A percentile compares a stretch with the other conserved stretches of the same genome.
phyloP scores from a whole-genome alignment of 2,113 vertebrate species.

The Oncorhynchus kisutch region DNA sequence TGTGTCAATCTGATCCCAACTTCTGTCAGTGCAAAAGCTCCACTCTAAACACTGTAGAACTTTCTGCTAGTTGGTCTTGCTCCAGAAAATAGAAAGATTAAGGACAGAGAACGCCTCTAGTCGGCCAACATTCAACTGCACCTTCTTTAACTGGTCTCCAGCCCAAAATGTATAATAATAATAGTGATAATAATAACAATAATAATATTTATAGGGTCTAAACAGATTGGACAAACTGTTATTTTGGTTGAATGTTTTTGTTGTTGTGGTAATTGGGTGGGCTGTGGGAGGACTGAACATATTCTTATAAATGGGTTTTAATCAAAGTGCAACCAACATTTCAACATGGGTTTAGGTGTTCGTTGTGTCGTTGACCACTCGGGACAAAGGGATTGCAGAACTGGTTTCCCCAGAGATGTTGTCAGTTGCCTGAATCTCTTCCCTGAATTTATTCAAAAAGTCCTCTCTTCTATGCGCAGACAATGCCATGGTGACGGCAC shows the following conservation, averaged over 20 bases:
- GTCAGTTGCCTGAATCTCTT: background rate
- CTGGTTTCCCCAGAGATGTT: background rate
- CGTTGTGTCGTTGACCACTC: background rate
- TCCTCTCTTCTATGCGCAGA: background rate
- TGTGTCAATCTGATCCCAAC: too few relatives aligned
- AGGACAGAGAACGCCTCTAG: too few relatives aligned
- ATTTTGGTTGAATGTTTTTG: background rate
- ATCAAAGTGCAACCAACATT: background rate
- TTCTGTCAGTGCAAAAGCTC: too few relatives aligned
- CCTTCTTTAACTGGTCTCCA: too few relatives aligned
- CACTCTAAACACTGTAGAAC: too few relatives aligned
- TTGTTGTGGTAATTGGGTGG: background rate
- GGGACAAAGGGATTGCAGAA: background rate
- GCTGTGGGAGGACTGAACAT: background rate
- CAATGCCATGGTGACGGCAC: constrained; percentile 1
- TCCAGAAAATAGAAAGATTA: too few relatives aligned
- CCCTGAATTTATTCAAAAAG: background rate
- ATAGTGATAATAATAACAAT: too few relatives aligned
- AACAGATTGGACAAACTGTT: too few relatives aligned
- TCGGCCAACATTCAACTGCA: too few relatives aligned
- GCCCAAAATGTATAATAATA: too few relatives aligned
- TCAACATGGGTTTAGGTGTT: background rate
- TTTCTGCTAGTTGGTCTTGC: too few relatives aligned
- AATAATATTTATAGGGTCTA: too few relatives aligned
- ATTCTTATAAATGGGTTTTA: background rate